Conservation (phyloP, 2,113 vertebrate species). For the Odocoileus virginianus region DNA sequence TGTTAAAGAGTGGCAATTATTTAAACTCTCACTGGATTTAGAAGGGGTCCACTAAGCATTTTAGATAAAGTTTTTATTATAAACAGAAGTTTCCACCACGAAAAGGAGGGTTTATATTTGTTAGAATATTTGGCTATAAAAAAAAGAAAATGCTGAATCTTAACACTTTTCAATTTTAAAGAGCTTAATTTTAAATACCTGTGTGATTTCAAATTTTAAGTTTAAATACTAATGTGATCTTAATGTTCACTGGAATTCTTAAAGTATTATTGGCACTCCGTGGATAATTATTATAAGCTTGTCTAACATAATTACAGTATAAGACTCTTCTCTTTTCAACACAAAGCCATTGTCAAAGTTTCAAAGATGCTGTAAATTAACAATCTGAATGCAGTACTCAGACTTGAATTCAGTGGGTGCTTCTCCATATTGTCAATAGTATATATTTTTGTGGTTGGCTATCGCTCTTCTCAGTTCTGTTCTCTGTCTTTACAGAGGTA, state of each 20-base stretch:
- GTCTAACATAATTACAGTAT: slow-evolving; percentile 69
- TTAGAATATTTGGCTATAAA: slow-evolving; percentile 48
- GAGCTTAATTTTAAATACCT: slow-evolving; percentile 70
- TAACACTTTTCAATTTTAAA: slow-evolving; percentile 57
- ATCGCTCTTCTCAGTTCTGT: neutral
- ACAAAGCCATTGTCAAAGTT: slow-evolving; percentile 64
- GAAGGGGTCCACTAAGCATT: neutral
- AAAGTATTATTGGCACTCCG: slow-evolving; percentile 67
- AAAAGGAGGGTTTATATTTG: slow-evolving; percentile 25
- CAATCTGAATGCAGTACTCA: slow-evolving; percentile 32
- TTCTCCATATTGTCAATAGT: neutral
- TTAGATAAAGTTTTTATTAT: slow-evolving; percentile 3
- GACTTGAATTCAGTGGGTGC: neutral
- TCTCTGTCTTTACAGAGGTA: neutral
- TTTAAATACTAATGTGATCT: slow-evolving; percentile 56
- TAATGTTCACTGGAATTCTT: slow-evolving; percentile 63
- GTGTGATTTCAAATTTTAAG: neutral
- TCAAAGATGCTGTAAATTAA: slow-evolving; percentile 61
- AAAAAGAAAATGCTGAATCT: slow-evolving; percentile 36
- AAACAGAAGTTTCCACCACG: slow-evolving; percentile 11
- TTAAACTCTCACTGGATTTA: slow-evolving; percentile 19
- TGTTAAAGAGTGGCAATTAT: neutral
- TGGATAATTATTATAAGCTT: slow-evolving; percentile 70
- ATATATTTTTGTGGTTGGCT: neutral
- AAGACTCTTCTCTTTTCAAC: slow-evolving; percentile 58